phyloP scores from a whole-genome alignment of 2,888 invertebrate genomes.

The Tetrapedia diversipes region DNA sequence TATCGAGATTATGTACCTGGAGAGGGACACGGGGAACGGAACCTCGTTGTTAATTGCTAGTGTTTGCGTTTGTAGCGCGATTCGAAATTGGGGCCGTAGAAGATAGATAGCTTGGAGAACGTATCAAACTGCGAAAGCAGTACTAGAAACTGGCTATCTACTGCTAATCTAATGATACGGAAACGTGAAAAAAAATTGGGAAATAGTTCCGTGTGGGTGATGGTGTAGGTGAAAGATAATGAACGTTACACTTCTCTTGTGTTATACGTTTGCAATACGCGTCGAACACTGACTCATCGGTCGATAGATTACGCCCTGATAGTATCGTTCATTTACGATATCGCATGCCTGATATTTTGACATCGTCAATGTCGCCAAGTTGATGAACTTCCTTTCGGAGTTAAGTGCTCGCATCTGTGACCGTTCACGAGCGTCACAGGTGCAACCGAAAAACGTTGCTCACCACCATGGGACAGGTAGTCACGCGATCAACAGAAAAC shows the following conservation, averaged over 20 bases:
- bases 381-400: constrained; percentile 1
- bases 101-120: neutral
- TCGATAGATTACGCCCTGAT: constrained; percentile 44
- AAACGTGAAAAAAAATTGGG: neutral
- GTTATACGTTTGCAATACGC: neutral
- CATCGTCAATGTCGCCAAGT: constrained; percentile 2
- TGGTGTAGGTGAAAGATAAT: neutral
- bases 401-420: constrained; percentile 23
- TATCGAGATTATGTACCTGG: constrained; percentile 21
- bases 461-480: constrained; percentile 11
- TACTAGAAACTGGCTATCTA: constrained; percentile 23
- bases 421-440: constrained; percentile 31
- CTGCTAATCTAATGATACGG: constrained; percentile 11
- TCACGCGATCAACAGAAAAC: constrained; percentile 27
- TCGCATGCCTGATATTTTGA: constrained; percentile 32
- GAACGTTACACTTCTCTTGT: constrained; percentile 8
- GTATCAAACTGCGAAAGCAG: constrained; percentile 26
- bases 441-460: constrained; percentile 17
- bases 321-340: constrained; percentile 38
- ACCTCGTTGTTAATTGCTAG: constrained; percentile 27
- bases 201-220: neutral
- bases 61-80: constrained; percentile 6
- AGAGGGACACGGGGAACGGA: no score
- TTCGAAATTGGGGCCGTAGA: neutral
- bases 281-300: constrained; percentile 42